Conservation (phyloP, 2,888 invertebrate genomes). For the Apodemia zela region DNA sequence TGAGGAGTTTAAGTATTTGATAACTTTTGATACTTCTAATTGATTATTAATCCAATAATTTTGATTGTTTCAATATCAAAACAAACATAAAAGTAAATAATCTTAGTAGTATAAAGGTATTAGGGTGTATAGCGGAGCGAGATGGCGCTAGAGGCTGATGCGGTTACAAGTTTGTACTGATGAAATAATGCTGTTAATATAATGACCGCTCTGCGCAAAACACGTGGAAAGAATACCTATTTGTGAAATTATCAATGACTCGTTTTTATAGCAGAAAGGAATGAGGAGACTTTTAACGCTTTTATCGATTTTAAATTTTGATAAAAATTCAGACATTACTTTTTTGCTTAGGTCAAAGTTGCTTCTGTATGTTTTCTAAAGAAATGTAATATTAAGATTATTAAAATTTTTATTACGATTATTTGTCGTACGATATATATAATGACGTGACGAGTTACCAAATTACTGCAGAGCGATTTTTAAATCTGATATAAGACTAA, state of each 20-base stretch:
- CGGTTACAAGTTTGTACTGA: not conserved
- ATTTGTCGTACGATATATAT: not conserved
- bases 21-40: not conserved
- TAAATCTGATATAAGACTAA: not conserved
- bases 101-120: not conserved
- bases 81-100: not conserved
- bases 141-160: not conserved
- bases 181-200: not conserved
- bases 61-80: not conserved
- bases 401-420: no score
- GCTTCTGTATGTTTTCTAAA: no score
- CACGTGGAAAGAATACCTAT: no score
- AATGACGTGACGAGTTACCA: not conserved
- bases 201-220: not conserved
- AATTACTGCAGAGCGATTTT: not conserved
- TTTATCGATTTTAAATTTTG: no score
- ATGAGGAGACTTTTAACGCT: no score
- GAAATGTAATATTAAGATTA: no score
- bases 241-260: no score
- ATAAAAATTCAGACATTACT: no score
- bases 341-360: no score
- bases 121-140: not conserved
- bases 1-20: not conserved
- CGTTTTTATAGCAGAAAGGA: no score
- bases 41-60: not conserved